Percentiles rank a stretch among this genome's conserved stretches.
phyloP scores from a whole-genome alignment of 2,888 invertebrate species.

The Quadriops clusia region DNA sequence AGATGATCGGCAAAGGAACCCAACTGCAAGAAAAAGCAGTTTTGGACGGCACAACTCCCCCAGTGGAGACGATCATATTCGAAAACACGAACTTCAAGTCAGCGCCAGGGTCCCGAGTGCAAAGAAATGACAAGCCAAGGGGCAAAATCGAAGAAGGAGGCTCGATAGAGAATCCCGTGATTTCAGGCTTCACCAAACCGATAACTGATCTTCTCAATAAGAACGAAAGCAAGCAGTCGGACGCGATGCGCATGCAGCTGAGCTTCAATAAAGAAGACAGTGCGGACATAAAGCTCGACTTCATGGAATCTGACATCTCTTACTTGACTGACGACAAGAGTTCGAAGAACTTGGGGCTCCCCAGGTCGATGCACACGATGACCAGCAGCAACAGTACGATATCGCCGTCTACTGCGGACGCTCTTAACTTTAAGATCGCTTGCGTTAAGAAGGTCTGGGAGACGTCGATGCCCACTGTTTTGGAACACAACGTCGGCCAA shows the following conservation, averaged over 20 bases:
- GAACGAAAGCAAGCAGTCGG: slow-evolving; percentile 29
- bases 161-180: slow-evolving; percentile 27
- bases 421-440: slow-evolving; percentile 82
- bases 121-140: slow-evolving; percentile 45
- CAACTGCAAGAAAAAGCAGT: slow-evolving; percentile 39
- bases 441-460: slow-evolving; percentile 89
- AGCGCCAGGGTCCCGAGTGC: slow-evolving; percentile 45
- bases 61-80: slow-evolving; percentile 80
- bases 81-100: slow-evolving; percentile 85
- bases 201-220: slow-evolving; percentile 39
- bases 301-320: slow-evolving; percentile 75
- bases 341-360: slow-evolving; percentile 39
- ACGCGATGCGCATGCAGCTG: slow-evolving; percentile 52
- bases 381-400: slow-evolving; percentile 55
- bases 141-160: slow-evolving; percentile 44
- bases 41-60: slow-evolving; percentile 63
- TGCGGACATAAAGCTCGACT: slow-evolving; percentile 83
- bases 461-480: slow-evolving; percentile 52
- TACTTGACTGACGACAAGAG: slow-evolving; percentile 63
- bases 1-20: slow-evolving; percentile 24
- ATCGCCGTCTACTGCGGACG: slow-evolving; percentile 72
- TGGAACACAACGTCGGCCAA: slow-evolving; percentile 43
- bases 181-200: slow-evolving; percentile 39
- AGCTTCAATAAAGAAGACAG: slow-evolving; percentile 65
- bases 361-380: slow-evolving; percentile 48